phyloP scores from a whole-genome alignment of 2,797 vertebrate genomes.

The Enoplosus armatus region DNA sequence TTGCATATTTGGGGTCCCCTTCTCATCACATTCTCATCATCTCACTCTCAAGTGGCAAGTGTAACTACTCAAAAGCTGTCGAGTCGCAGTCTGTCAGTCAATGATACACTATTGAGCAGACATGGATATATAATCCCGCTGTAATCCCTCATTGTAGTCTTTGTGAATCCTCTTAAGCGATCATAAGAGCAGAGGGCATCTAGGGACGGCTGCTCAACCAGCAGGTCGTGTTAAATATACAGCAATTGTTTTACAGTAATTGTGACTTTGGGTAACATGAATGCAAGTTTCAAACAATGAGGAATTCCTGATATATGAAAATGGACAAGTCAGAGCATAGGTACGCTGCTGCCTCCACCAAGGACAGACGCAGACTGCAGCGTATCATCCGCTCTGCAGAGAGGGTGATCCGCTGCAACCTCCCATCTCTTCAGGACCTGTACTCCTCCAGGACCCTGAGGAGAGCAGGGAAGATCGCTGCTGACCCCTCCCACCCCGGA shows the following conservation, averaged over 20 bases:
- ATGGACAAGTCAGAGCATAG: too few relatives aligned
- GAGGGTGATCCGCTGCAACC: too few relatives aligned
- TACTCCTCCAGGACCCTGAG: too few relatives aligned
- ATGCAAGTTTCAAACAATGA: background rate
- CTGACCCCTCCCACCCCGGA: too few relatives aligned
- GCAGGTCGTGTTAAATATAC: background rate
- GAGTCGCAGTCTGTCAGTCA: background rate
- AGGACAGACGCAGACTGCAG: too few relatives aligned
- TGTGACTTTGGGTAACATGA: background rate
- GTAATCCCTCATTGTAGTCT: conserved; percentile 18
- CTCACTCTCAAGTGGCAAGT: background rate
- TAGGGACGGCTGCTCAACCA: background rate
- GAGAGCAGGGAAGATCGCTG: too few relatives aligned
- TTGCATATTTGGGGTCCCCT: background rate
- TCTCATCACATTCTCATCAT: background rate
- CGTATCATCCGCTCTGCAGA: too few relatives aligned
- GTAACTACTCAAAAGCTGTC: background rate
- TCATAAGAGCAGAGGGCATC: background rate
- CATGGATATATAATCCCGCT: background rate
- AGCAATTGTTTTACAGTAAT: background rate
- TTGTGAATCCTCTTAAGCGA: conserved; percentile 1
- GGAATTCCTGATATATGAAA: background rate
- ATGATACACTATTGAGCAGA: background rate
- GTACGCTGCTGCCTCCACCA: too few relatives aligned
- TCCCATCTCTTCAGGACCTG: too few relatives aligned